These are phyloP conservation scores for Xestia rhomboidea DNA, from an alignment of 2,888 invertebrate species.

Conservation along the genomic window DNA sequence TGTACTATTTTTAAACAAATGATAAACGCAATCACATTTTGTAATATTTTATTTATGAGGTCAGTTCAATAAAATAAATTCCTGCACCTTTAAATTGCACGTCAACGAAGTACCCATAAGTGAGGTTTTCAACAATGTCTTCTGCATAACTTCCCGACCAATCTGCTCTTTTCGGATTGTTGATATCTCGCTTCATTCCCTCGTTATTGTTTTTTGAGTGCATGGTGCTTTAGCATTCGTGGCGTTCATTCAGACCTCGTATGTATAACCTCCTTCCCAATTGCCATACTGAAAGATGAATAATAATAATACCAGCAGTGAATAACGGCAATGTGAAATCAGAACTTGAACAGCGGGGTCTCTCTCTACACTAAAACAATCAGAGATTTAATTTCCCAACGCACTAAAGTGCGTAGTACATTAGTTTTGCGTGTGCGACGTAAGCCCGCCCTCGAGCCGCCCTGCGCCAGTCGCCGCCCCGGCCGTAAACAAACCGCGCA, in stretches of 20 bases:
- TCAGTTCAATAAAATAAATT: background rate
- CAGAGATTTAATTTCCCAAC: constrained; percentile 57
- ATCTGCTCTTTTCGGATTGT: background rate
- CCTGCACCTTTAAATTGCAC: background rate
- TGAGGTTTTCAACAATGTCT: background rate
- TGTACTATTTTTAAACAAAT: background rate
- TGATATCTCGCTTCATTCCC: background rate
- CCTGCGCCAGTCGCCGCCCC: constrained; percentile 81
- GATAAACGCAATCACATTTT: background rate
- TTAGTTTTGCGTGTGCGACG: constrained; percentile 83
- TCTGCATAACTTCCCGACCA: background rate
- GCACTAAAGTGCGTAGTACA: constrained; percentile 76
- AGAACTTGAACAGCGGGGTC: constrained; percentile 11
- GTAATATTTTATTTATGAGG: background rate
- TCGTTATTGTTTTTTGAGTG: background rate
- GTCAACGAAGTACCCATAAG: background rate
- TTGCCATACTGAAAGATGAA: constrained; percentile 26
- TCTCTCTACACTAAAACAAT: constrained; percentile 51
- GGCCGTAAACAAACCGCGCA: constrained; percentile 71
- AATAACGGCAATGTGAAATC: constrained; percentile 18
- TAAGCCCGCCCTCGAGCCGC: constrained; percentile 86
- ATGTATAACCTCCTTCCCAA: background rate
- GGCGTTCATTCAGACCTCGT: background rate
- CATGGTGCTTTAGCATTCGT: background rate
- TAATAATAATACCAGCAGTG: background rate